Conservation (phyloP, 2,113 vertebrate species). For the Lichenostomus cassidix region DNA sequence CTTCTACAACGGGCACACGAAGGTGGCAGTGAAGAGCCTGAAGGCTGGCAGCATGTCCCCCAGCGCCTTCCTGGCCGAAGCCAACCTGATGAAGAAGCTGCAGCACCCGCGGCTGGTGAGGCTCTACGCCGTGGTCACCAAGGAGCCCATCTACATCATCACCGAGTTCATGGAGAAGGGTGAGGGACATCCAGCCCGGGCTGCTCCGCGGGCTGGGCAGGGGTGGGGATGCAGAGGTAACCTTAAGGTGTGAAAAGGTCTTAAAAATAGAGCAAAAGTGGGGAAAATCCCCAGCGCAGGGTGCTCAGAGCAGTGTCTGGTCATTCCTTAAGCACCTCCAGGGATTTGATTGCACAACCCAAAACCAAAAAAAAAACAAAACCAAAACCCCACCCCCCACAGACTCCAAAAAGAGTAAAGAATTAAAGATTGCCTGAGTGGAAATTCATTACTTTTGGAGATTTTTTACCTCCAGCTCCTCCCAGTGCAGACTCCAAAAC, state of each 20-base stretch:
- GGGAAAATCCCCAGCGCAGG: not conserved
- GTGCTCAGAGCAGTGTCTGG: too few species aligned
- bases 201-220: too few species aligned
- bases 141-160: conserved; percentile 96
- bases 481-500: not conserved
- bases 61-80: conserved; percentile 91
- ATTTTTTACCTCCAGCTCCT: too few species aligned
- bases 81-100: conserved; percentile 97
- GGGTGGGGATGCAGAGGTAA: accelerated
- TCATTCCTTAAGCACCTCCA: accelerated
- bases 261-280: accelerated
- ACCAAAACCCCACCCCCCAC: too few species aligned
- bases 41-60: conserved; percentile 95
- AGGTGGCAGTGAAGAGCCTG: conserved; percentile 93
- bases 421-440: too few species aligned
- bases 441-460: not conserved
- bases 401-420: not conserved
- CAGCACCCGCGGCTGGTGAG: conserved; percentile 88
- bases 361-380: too few species aligned
- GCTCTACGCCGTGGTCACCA: conserved; percentile 93
- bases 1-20: conserved; percentile 87
- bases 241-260: accelerated
- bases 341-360: accelerated
- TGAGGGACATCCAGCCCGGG: conserved; percentile 46
- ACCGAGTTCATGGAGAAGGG: conserved; percentile 99